phyloP scores from a whole-genome alignment of 2,113 vertebrate genomes.

The Leucopsar rothschildi region DNA sequence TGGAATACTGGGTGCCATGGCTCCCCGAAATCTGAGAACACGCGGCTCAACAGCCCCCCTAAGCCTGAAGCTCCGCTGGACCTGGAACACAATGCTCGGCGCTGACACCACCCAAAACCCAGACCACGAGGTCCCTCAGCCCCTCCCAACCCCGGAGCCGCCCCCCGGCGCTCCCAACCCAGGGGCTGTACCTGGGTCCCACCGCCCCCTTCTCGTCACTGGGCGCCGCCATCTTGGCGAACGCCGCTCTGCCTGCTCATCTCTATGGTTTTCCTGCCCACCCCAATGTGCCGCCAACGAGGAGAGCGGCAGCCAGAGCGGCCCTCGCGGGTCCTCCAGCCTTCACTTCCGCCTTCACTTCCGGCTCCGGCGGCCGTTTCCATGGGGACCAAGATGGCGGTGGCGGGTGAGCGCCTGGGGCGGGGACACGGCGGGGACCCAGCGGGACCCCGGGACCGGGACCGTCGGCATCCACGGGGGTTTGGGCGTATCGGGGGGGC shows the following conservation, averaged over 20 bases:
- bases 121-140: not conserved
- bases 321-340: not conserved
- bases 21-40: not conserved
- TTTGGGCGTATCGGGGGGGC: fast-evolving
- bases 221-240: not conserved
- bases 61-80: not conserved
- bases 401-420: not conserved
- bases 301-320: not conserved
- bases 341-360: not conserved
- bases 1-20: not conserved
- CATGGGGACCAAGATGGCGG: not conserved
- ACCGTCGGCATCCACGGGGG: fast-evolving
- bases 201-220: not conserved
- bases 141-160: not conserved
- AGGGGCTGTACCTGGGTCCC: not conserved
- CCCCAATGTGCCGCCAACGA: not conserved
- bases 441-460: not conserved
- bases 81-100: not conserved
- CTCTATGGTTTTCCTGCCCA: not conserved
- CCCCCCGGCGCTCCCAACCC: fast-evolving
- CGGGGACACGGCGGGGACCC: not conserved
- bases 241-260: not conserved
- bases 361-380: not conserved
- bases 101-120: not conserved
- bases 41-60: not conserved